Conservation (phyloP, 1,140 invertebrate genomes). For the Zaprionus inermis region DNA sequence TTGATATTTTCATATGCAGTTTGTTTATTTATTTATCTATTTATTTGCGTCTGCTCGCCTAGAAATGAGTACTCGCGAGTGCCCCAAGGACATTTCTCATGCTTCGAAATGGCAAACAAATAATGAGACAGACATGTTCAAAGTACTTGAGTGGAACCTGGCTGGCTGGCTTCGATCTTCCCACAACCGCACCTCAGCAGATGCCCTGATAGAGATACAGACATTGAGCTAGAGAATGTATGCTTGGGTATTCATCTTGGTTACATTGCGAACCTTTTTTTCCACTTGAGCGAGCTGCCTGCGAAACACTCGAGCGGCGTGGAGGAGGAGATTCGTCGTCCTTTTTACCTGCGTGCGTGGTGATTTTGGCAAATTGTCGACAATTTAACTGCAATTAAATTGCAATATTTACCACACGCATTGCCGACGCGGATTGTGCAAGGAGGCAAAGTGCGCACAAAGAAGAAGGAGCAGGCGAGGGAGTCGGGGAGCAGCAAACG, state of each 20-base stretch:
- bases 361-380: slow-evolving; percentile 56
- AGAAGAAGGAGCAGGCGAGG: slow-evolving; percentile 9
- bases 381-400: slow-evolving; percentile 82
- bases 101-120: slow-evolving; percentile 74
- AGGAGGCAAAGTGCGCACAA: slow-evolving; percentile 63
- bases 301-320: slow-evolving; percentile 56
- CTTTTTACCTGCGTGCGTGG: slow-evolving; percentile 35
- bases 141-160: slow-evolving; percentile 59
- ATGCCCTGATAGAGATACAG: slow-evolving; percentile 1
- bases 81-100: slow-evolving; percentile 69
- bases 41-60: slow-evolving; percentile 72
- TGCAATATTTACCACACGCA: slow-evolving; percentile 78
- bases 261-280: slow-evolving; percentile 73
- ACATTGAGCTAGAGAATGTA: slow-evolving; percentile 4
- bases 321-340: slow-evolving; percentile 37
- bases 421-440: slow-evolving; percentile 33
- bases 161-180: slow-evolving; percentile 47
- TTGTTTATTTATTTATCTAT: slow-evolving; percentile 50
- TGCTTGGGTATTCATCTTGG: slow-evolving; percentile 52
- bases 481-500: slow-evolving; percentile 12
- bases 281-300: slow-evolving; percentile 71
- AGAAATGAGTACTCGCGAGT: slow-evolving; percentile 50
- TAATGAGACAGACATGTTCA: slow-evolving; percentile 67
- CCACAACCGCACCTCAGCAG: slow-evolving; percentile 37
- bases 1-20: slow-evolving; percentile 62